Base-by-base conservation (phyloP, 2,888 invertebrate genomes). In the Halictus quadricinctus region DNA sequence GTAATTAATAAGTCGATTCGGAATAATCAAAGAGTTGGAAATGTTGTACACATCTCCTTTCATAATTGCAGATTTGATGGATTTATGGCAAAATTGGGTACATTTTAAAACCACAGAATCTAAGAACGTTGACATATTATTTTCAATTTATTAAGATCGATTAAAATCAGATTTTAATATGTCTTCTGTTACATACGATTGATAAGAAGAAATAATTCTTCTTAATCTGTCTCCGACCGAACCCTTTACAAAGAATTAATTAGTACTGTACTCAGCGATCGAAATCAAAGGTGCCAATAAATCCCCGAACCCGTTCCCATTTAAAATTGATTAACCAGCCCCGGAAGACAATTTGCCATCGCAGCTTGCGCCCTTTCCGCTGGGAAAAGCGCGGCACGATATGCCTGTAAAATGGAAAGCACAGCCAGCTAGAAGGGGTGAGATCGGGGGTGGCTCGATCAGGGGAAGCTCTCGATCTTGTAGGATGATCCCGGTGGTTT, bases 401-500 rank as follows among this genome's bases (percentile, higher is more conserved):
- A 41, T 12, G 78, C 48, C 54, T 84, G 76, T 84, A 80, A 76
- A 84, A 43, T 18, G 48, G 36, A 64, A 72, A 41, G 43, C 79
- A 46, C 84, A 7, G 15, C 29, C 15, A 29, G 25, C 13, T 13
- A n/a, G n/a, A 64, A 25, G 29, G 64, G 64, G 64, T 64, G 25
- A 8, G 41, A 18, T 13, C 29, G 69, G 43, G 46, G 50, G 29
- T 66, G 54, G 58, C 41, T 21, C 80, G 58, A 15, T n/a, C 21
- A 25, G 29, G 70, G 80, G 75, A 58, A 43, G 60, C n/a, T 2
- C 50, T 46, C 75, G 75, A 81, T 81, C 76, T 25, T 18, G 76
- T 1, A 25, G 76, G 72, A 80, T 77, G 75, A 85, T 85, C 85
- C 66, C 79, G 48, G 72, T 73, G 78, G 77, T 81, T 88, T 87